Evolutionary conservation across 2,113 vertebrate species (phyloP).

Genomic region (Brienomyrus brachyistius): DNA sequence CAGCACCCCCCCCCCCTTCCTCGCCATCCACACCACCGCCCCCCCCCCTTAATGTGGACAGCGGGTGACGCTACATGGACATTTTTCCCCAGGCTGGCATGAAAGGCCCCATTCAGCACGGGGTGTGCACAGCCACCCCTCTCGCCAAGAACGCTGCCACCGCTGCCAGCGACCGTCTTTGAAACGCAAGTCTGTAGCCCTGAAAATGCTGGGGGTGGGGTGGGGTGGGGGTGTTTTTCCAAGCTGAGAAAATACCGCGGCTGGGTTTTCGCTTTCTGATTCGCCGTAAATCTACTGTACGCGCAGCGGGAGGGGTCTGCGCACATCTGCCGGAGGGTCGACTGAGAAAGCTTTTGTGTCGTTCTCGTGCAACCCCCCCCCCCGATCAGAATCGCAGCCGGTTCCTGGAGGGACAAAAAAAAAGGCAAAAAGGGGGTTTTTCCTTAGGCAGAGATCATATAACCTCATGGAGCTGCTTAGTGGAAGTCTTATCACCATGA

Average conservation of each 20-base stretch:
- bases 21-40: neutral
- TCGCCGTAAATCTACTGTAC: neutral
- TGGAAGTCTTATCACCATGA: neutral
- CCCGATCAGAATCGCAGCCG: neutral
- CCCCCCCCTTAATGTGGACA: neutral
- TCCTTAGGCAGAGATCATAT: neutral
- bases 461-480: neutral
- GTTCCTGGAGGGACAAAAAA: neutral
- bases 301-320: no score
- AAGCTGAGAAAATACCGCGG: neutral
- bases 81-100: neutral
- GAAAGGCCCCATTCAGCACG: neutral
- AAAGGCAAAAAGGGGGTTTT: neutral
- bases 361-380: neutral
- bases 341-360: neutral
- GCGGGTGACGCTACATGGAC: neutral
- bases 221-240: neutral
- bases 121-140: neutral
- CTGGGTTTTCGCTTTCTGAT: neutral
- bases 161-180: neutral
- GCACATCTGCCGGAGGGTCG: neutral
- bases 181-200: neutral
- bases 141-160: neutral
- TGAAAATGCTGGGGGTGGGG: neutral
- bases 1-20: neutral